Evolutionary conservation across 2,888 invertebrate genomes (phyloP).

Genomic region (Oscheius sp.): DNA sequence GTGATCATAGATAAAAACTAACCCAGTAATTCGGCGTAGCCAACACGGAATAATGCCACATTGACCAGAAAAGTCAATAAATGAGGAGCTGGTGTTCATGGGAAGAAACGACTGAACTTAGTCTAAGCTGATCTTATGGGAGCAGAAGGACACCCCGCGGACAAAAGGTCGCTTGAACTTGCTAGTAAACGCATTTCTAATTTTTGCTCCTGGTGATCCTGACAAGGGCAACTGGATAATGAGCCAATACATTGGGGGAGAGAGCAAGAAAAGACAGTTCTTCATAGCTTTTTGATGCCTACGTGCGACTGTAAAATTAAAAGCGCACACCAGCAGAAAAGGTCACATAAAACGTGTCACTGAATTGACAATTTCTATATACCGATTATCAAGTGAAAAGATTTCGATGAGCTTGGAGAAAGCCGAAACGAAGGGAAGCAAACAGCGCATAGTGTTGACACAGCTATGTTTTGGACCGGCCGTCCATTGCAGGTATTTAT

Average conservation of each 20-base stretch:
- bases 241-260: not conserved
- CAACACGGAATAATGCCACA: not conserved
- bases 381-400: no score
- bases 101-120: not conserved
- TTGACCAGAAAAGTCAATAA: not conserved
- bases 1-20: not conserved
- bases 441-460: slow-evolving; percentile 25
- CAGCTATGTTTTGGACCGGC: slow-evolving; percentile 29
- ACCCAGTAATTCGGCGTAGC: not conserved
- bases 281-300: not conserved
- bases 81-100: not conserved
- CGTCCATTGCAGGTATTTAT: slow-evolving; percentile 14
- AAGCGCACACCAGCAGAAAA: not conserved
- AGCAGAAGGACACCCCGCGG: not conserved
- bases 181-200: no score
- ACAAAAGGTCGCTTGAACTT: not conserved
- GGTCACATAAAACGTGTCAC: no score
- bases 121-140: not conserved
- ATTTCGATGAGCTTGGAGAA: not conserved
- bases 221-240: not conserved
- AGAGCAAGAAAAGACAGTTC: not conserved
- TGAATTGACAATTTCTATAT: no score
- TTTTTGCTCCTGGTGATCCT: no score
- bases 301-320: not conserved
- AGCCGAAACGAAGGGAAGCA: not conserved